These are phyloP conservation scores for Pemphredon lugubris DNA, from an alignment of 2,888 invertebrate genomes.

Conservation along the genomic window DNA sequence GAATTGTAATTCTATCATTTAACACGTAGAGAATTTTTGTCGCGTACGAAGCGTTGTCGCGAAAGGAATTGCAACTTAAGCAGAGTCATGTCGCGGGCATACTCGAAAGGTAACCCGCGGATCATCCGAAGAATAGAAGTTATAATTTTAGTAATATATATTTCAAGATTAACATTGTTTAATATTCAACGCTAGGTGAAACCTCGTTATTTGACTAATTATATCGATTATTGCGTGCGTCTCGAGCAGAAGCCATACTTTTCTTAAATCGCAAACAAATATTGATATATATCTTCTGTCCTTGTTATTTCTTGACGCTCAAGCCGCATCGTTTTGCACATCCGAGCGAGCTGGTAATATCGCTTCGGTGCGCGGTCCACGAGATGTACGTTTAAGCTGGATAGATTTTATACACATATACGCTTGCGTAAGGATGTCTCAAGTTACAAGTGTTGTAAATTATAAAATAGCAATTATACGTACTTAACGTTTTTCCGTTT, in stretches of 20 bases:
- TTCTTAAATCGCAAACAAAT: constrained; percentile 5
- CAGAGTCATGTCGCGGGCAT: not conserved
- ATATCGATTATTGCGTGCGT: constrained; percentile 25
- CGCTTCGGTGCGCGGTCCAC: constrained; percentile 51
- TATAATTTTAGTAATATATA: constrained; percentile 19
- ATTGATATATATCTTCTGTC: constrained; percentile 11
- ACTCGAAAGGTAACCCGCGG: not conserved
- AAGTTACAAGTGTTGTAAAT: constrained; percentile 54
- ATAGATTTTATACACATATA: constrained; percentile 63
- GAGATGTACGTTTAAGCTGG: constrained; percentile 53
- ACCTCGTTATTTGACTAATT: constrained; percentile 5
- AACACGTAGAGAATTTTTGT: constrained; percentile 1
- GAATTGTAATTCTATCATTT: constrained; percentile 10
- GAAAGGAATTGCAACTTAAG: constrained; percentile 24
- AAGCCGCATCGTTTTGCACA: constrained; percentile 41
- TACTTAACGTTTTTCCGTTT: constrained; percentile 65
- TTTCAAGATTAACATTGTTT: constrained; percentile 26
- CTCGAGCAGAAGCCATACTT: constrained; percentile 5
- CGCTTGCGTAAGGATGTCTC: constrained; percentile 52
- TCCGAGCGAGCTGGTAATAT: constrained; percentile 48
- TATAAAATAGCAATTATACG: constrained; percentile 53
- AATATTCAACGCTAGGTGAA: constrained; percentile 13
- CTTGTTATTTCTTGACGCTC: constrained; percentile 32
- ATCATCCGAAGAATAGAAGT: not conserved
- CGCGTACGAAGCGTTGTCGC: constrained; percentile 2